Evolutionary conservation across 2,113 vertebrate species (phyloP).

Genomic region (Rhegmatorhina hoffmannsi): DNA sequence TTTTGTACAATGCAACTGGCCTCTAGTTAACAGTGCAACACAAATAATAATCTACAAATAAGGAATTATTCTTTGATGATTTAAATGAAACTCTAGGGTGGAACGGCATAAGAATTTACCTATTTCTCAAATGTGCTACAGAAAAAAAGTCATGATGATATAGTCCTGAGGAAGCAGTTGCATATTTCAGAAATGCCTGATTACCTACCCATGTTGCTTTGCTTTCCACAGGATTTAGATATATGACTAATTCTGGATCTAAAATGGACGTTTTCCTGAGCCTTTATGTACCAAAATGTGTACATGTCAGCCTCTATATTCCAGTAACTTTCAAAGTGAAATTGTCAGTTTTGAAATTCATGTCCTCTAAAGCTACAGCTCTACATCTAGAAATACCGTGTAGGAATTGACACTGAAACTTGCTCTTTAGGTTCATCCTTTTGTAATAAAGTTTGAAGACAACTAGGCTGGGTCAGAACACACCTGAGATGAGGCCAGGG

Average conservation of each 20-base stretch:
- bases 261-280: not conserved
- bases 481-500: not conserved
- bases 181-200: not conserved
- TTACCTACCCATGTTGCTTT: not conserved
- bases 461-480: not conserved
- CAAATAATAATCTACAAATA: not conserved
- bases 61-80: not conserved
- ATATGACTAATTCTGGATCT: not conserved
- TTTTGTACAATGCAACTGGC: not conserved
- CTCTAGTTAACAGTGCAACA: not conserved
- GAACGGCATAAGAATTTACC: not conserved
- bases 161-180: not conserved
- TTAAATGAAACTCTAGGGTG: not conserved
- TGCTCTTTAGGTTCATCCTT: not conserved
- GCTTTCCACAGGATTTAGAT: not conserved
- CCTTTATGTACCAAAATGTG: not conserved
- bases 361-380: not conserved
- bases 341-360: not conserved
- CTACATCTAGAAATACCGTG: not conserved
- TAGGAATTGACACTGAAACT: not conserved
- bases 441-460: not conserved
- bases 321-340: not conserved
- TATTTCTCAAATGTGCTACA: not conserved
- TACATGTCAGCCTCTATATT: not conserved
- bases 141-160: not conserved